Evolutionary conservation across 2,113 vertebrate genomes (phyloP).

Genomic region (Sceloporus undulatus): DNA sequence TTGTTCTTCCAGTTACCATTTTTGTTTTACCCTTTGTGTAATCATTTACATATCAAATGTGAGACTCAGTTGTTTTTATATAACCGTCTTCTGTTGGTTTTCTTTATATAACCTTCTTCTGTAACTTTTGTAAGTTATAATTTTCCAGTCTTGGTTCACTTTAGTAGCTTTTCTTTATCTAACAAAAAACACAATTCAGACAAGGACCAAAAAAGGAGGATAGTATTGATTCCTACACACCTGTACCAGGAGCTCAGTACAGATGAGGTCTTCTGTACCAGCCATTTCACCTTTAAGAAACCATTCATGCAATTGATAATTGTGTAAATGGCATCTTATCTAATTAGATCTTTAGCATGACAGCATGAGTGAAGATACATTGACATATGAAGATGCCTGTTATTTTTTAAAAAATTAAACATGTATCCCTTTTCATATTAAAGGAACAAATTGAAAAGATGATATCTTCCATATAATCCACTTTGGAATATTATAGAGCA

Average conservation of each 20-base stretch:
- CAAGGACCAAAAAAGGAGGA: neutral
- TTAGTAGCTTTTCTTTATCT: too few species aligned
- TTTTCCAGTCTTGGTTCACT: too few species aligned
- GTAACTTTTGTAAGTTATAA: too few species aligned
- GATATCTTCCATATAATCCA: neutral
- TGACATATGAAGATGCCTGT: neutral
- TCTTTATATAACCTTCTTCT: too few species aligned
- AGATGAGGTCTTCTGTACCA: too few species aligned
- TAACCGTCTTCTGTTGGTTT: too few species aligned
- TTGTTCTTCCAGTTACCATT: too few species aligned
- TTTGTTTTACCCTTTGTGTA: too few species aligned
- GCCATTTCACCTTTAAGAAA: neutral
- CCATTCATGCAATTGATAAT: neutral
- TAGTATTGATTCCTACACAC: neutral
- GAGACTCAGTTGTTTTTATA: too few species aligned
- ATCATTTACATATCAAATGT: too few species aligned
- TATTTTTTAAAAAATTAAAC: neutral
- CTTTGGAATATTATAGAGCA: neutral
- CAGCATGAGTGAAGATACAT: neutral
- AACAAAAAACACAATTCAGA: neutral
- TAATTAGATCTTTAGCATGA: neutral
- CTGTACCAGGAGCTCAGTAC: too few species aligned
- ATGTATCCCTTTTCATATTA: neutral
- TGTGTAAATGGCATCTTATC: neutral
- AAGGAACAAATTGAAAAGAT: neutral